Evolutionary conservation across 1,140 invertebrate genomes (phyloP), one percentile per base, ranked within the genome.

Genomic region (Drosophila funebris): DNA sequence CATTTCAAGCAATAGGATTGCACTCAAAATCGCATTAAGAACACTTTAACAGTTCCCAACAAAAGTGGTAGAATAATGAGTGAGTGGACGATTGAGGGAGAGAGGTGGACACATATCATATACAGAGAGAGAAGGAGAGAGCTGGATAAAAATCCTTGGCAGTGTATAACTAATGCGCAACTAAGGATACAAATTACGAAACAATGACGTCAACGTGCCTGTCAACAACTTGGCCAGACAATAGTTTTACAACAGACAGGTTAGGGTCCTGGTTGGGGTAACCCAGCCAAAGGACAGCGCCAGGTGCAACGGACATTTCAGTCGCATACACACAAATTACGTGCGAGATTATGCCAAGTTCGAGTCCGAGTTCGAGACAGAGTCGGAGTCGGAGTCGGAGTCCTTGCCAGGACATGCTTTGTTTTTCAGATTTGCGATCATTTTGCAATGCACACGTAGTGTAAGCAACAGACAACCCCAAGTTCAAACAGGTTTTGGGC

Each of bases 141-240:
- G 41, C 22, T 36, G n/a, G 9, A 9, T 3, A 50, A 61, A 61
- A 61, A 61, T 48, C 31, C 27, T 18, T 60, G 63, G 56, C 18
- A 61, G 72, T 75, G 68, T 69, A 82, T 82, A 82, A 82, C 67
- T 78, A 87, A 87, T 87, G 78, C 83, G 73, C 74, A 83, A 84
- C 78, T 87, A 87, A 87, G 83, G 83, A 87, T 87, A 87, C 83
- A 87, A 87, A 87, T 88, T 87, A 88, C 83, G 58, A 87, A 87
- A 87, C 83, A 87, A 87, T 87, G 84, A 87, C 79, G 79, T 83
- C 83, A 87, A 87, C 83, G 83, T 87, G 83, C 83, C 82, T 87
- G 83, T 87, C 83, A 87, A 83, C 83, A 87, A 88, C 83, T 83
- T 75, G 78, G 60, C 75, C 83, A 87, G 83, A 87, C 82, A 87